phyloP scores from a whole-genome alignment of 2,888 invertebrate genomes.

The Eupithecia tripunctaria region DNA sequence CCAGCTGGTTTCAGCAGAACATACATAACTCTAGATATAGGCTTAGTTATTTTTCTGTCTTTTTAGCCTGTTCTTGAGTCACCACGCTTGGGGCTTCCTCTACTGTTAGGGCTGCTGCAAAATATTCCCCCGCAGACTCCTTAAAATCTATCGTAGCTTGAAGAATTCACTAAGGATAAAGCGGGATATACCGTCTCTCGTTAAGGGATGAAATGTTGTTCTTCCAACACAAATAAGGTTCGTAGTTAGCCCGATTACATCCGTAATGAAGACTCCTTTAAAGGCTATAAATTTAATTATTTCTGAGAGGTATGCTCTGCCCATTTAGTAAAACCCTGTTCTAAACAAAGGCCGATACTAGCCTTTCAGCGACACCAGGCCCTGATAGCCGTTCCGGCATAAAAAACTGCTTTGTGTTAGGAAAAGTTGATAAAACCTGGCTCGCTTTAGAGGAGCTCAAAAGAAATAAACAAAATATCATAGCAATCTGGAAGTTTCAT shows the following conservation, averaged over 20 bases:
- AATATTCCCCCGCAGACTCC: not conserved
- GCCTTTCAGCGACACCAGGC: slow-evolving; percentile 22
- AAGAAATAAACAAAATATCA: slow-evolving; percentile 17
- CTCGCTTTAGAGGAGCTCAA: slow-evolving; percentile 24
- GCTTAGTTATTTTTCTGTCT: not conserved
- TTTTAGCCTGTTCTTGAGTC: not conserved
- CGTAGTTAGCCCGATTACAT: too few species aligned
- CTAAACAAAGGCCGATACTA: slow-evolving; percentile 32
- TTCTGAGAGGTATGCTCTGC: not conserved
- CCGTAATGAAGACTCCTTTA: too few species aligned
- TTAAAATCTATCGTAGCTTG: too few species aligned
- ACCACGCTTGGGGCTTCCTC: not conserved
- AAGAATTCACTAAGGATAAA: too few species aligned
- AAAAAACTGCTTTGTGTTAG: slow-evolving; percentile 33
- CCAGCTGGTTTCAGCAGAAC: not conserved
- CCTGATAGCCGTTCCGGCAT: slow-evolving; percentile 31
- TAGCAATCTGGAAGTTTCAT: slow-evolving; percentile 17
- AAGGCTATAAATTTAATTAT: not conserved
- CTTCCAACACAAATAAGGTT: too few species aligned
- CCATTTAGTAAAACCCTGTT: slow-evolving; percentile 18
- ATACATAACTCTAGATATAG: too few species aligned
- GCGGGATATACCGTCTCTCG: too few species aligned
- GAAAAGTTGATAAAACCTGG: slow-evolving; percentile 38
- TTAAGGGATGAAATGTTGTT: too few species aligned
- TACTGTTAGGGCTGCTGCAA: not conserved